Conservation (phyloP, 2,797 vertebrate species). For the Malacoctenus gilli region DNA sequence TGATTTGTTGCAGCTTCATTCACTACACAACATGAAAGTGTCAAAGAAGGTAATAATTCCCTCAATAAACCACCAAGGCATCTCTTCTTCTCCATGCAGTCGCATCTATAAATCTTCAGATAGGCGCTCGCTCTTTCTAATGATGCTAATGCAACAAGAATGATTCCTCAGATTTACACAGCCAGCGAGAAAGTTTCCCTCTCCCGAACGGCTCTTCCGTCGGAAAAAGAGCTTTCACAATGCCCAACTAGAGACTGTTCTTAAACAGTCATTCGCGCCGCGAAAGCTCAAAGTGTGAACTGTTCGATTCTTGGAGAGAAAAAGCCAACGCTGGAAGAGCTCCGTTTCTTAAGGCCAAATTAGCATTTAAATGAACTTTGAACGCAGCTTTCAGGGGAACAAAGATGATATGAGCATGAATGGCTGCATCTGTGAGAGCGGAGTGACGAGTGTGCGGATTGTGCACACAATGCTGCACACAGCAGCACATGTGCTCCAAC, state of each 20-base stretch:
- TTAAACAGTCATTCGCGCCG: not conserved
- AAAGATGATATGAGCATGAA: constrained; percentile 14
- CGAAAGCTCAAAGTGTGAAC: not conserved
- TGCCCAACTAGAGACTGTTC: not conserved
- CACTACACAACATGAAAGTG: too few species aligned
- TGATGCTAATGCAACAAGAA: not conserved
- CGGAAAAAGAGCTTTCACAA: not conserved
- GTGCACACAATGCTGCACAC: not conserved
- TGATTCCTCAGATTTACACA: not conserved
- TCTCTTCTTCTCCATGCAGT: too few species aligned
- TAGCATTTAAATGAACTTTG: constrained; percentile 45
- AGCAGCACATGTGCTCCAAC: not conserved
- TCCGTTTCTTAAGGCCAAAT: constrained; percentile 17
- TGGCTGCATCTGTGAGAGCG: constrained; percentile 7
- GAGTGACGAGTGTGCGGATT: not conserved
- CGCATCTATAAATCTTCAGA: too few species aligned
- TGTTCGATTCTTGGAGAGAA: not conserved
- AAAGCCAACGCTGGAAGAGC: not conserved
- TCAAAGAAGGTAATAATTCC: too few species aligned
- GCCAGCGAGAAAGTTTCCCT: not conserved
- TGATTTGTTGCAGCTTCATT: too few species aligned
- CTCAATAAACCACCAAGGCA: too few species aligned
- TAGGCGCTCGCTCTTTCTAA: not conserved
- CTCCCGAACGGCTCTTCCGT: not conserved
- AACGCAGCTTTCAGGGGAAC: constrained; percentile 16